phyloP scores from a whole-genome alignment of 2,113 vertebrate genomes.

The Pristiophorus japonicus region DNA sequence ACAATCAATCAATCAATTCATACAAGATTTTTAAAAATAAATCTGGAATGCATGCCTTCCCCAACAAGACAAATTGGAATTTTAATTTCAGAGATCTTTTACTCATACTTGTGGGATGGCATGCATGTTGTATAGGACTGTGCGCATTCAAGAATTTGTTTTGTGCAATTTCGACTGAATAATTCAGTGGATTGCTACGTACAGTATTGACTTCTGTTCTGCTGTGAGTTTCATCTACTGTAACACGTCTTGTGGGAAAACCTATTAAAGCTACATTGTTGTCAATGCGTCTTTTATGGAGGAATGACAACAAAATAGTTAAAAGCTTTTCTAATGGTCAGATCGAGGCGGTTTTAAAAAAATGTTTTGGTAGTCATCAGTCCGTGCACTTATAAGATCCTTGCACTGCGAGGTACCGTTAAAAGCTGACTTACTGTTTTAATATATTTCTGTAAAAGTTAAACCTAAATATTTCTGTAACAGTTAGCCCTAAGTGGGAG shows the following conservation, averaged over 20 bases:
- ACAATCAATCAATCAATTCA: neutral
- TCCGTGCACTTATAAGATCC: neutral
- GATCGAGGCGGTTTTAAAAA: neutral
- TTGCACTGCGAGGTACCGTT: neutral
- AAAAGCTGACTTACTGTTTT: neutral
- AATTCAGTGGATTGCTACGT: conserved; percentile 6
- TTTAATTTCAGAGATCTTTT: neutral
- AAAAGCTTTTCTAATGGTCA: neutral
- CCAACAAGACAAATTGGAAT: neutral
- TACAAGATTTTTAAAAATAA: neutral
- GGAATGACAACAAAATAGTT: neutral
- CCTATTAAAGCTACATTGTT: conserved; percentile 13
- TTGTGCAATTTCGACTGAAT: neutral
- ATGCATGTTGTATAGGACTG: neutral
- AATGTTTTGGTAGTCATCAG: neutral
- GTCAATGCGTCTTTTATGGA: neutral
- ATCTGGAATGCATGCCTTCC: neutral
- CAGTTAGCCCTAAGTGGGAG: neutral
- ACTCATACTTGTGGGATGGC: neutral
- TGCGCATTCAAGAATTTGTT: neutral
- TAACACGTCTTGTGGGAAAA: conserved; percentile 1
- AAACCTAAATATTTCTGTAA: neutral
- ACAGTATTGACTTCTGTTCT: neutral
- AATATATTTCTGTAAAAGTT: neutral
- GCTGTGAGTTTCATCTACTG: neutral